A percentile compares a stretch with the other conserved stretches of the same genome.
Conservation (phyloP, 2,888 invertebrate genomes). For the Catocala nupta region DNA sequence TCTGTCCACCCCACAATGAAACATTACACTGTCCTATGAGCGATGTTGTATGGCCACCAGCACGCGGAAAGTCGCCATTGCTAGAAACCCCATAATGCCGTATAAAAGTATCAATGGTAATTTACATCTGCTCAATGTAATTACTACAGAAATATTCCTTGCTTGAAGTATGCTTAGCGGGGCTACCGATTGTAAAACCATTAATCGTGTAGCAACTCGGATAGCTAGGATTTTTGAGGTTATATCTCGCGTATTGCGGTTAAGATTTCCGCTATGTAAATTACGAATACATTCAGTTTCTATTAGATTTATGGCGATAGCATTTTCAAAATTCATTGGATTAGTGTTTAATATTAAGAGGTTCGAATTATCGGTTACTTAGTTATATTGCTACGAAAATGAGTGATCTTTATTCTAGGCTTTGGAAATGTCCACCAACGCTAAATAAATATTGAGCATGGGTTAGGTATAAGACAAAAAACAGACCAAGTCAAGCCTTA, state of each 20-base stretch:
- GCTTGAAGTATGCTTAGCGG: constrained; percentile 1
- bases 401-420: too few species aligned
- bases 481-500: too few species aligned
- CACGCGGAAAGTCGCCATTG: constrained; percentile 47
- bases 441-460: too few species aligned
- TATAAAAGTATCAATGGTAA: constrained; percentile 27
- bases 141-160: constrained; percentile 15
- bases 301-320: background rate
- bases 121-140: constrained; percentile 34
- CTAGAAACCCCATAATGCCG: constrained; percentile 7
- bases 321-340: background rate
- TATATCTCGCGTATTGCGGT: constrained; percentile 1
- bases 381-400: too few species aligned
- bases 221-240: constrained; percentile 16
- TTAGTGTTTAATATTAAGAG: too few species aligned
- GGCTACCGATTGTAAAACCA: constrained; percentile 15
- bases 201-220: constrained; percentile 6
- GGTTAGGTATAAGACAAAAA: too few species aligned
- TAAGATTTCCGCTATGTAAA: constrained; percentile 12
- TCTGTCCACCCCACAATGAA: constrained; percentile 58
- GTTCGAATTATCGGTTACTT: too few species aligned
- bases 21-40: constrained; percentile 68
- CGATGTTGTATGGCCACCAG: constrained; percentile 67
- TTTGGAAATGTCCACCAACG: too few species aligned
- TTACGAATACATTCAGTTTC: constrained; percentile 1